Evolutionary conservation across 2,888 invertebrate species (phyloP), one percentile per base, ranked within the genome.

Genomic region (Philereme transversata): DNA sequence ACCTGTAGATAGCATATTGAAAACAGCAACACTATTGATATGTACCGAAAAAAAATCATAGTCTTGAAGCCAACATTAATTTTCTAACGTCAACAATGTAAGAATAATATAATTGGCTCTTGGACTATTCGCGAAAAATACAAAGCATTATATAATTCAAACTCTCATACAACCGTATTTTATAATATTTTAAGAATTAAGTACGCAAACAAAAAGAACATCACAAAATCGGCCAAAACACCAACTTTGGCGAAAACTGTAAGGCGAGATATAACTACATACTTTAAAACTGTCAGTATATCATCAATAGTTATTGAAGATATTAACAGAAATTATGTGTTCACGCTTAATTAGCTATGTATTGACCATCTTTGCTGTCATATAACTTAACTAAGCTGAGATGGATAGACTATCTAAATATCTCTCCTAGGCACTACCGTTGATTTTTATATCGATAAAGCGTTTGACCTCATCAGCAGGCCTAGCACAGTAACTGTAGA

Each of bases 141-240:
- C 45, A 53, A 36, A 44, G 38, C 45, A 36, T n/a, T 10, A 46
- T 10, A 45, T 10, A 45, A 36, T 44, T 10, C 33, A 40, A 57
- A 51, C n/a, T 22, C 0, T 6, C 35, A 48, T 46, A 50, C 38
- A 50, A 50, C 22, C 36, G 22, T 5, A 10, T 43, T 43, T n/a
- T 10, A 43, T 5, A 43, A 4, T 10, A 43, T 40, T 48, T 55
- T 44, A 44, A 4, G 10, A 46, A 41, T 43, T 53, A 57, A 57
- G 59, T 60, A 69, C 70, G 64, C 40, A 64, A 75, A 65, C 77
- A 81, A 84, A 84, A 85, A 84, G 84, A 86, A 84, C 87, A 86
- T 79, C 70, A 78, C 83, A 86, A 84, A 83, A 76, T 64, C 71
- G 69, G 74, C 79, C 77, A 78, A 77, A 77, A 75, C 70, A 71